Conservation (phyloP, 2,797 vertebrate genomes). For the Pangasius djambal region DNA sequence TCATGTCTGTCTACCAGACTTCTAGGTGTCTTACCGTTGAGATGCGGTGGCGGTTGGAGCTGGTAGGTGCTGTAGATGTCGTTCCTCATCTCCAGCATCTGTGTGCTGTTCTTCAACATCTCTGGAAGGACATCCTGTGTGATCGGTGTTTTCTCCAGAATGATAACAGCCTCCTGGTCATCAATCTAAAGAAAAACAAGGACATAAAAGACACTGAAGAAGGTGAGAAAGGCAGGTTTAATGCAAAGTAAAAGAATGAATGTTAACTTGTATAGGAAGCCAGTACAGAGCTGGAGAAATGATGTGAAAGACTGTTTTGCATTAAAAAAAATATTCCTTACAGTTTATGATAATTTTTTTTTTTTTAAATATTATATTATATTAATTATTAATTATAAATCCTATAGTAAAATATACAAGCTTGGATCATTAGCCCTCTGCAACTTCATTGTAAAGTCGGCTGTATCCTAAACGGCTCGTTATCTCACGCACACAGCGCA, state of each 20-base stretch:
- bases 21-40: conserved; percentile 79
- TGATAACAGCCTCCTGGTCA: conserved; percentile 84
- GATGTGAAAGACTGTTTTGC: not conserved
- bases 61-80: conserved; percentile 92
- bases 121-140: conserved; percentile 78
- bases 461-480: not conserved
- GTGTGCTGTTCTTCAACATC: conserved; percentile 75
- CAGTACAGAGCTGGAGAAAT: not conserved
- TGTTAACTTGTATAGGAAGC: not conserved
- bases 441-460: not conserved
- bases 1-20: too few relatives aligned
- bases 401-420: not conserved
- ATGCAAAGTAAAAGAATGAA: not conserved
- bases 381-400: too few relatives aligned
- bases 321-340: not conserved
- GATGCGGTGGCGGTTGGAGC: conserved; percentile 80
- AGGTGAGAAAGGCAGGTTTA: not conserved
- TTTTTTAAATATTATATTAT: too few relatives aligned
- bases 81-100: conserved; percentile 85
- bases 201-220: not conserved
- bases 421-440: accelerated
- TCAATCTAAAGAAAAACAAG: conserved; percentile 64
- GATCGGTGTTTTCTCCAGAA: conserved; percentile 94
- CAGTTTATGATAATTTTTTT: not conserved
- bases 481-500: not conserved